Evolutionary conservation across 2,113 vertebrate species (phyloP), one percentile per base, ranked within the genome.

Genomic region (Malurus melanocephalus): DNA sequence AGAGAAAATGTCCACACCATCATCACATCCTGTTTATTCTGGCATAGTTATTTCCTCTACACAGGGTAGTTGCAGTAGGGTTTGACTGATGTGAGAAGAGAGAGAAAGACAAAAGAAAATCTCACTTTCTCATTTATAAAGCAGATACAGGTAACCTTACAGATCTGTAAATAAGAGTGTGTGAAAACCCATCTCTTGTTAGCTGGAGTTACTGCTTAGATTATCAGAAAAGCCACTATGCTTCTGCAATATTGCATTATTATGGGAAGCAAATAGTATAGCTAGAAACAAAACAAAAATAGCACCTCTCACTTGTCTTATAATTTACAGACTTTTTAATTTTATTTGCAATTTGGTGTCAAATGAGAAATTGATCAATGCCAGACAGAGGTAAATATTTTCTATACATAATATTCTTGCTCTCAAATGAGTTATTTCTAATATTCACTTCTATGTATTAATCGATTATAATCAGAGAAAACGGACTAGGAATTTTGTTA

Each of bases 391-490:
- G 5, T 72, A 19, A 51, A 87, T 79, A 15, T 84, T 67, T 88
- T 93, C 73, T 74, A 40, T 62, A 51, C 32, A 42, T 74, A 87
- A 88, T 80, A 91, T 88, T 38, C 16, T 59, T 84, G 30, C 35
- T 85, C 28, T 69, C 40, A 64, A 56, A 38, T 32, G 7, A 93
- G 52, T 68, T 95, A n/a, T 95, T 90, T 80, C 60, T 57, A 77
- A 74, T 82, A 93, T 77, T 87, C 18, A 26, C 24, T 51, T 87
- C 18, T 59, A 60, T 72, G 51, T 64, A 82, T 77, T 84, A 83
- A 90, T 76, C 93, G 61, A 92, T 95, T 79, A 67, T 72, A 40
- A 81, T 92, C 38, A 94, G n/a, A 84, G 28, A 71, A 96, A 94
- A 95, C 66, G 89, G 48, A 51, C 28, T 79, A 88, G 45, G 48